Evolutionary conservation across 1,140 invertebrate genomes (phyloP), one percentile per base, ranked within the genome.

Genomic region (Temnothorax longispinosus): DNA sequence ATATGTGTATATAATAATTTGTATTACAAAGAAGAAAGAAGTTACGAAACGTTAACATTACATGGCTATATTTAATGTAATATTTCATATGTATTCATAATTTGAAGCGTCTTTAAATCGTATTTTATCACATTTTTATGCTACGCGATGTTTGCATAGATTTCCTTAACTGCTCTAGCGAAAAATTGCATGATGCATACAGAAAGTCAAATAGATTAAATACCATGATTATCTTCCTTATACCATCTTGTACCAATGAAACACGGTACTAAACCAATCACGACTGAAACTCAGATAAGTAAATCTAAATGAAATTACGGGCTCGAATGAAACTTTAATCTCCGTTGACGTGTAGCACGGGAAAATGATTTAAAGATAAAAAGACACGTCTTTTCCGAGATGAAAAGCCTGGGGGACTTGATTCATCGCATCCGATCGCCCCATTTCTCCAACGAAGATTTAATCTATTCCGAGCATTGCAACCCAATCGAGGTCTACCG

Each of bases 371-470:
- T 60, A 74, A 75, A 84, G 69, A 75, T 62, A 71, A 78, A 27
- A 38, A 69, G 64, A 74, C 15, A 32, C 35, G 15, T 81, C 41
- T 84, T 60, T 60, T 8, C 44, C 44, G 13, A 84, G 32, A 84
- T 84, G 80, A 62, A 74, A 75, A 84, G 67, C 80, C 69, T 75
- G 47, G 69, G 80, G 69, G 54, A 60, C 56, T 56, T 84, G 80
- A 85, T 78, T 56, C 64, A 74, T 60, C 18, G 41, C 50, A 32
- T 47, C 21, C 72, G 47, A 88, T 85, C 80, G 72, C 69, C 69
- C 88, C 87, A 74, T 88, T 89, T 88, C 75, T 84, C 56, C 13
- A 62, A 27, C 35, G 52, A 86, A 88, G 88, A 88, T 89, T 89
- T 88, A 78, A 82, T 84, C 62, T 44, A 74, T 44, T 56, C 13